Base-by-base conservation (phyloP, 2,797 vertebrate species). In the Neostethus bicornis region DNA sequence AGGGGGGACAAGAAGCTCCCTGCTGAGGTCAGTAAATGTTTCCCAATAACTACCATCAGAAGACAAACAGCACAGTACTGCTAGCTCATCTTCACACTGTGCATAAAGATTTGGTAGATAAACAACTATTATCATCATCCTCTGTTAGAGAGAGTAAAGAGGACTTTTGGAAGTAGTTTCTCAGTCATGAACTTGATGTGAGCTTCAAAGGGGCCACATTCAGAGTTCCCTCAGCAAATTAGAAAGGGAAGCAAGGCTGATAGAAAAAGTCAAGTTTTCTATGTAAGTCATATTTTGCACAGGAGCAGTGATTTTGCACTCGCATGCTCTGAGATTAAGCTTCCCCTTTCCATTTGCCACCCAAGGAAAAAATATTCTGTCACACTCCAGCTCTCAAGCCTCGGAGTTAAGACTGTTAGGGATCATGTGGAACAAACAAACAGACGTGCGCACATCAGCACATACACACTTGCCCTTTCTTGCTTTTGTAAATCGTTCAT, bases 21-120 rank as follows among this genome's bases (percentile, higher is more conserved):
- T 60, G 47, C 57, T 37, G 44, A 60, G 79, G 71, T 79, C 73
- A 55, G 69, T 81, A 84, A 86, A 63, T 85, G 77, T 69, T 70
- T 64, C 80, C 69, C 87, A 88, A 90, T 91, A 83, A 89, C 81
- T 70, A 79, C 65, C 65, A 54, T 56, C 59, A 85, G 81, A 79
- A 85, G 90, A 91, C 88, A 87, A 55, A 38, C 37, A 67, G 59
- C 67, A 79, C 73, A 59, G 47, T 64, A 70, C 70, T 58, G 51
- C 47, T 59, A 49, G 50, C 69, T 74, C 85, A 79, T 83, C 84
- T 79, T 60, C 61, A 67, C 51, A 70, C 2, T 83, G 69, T 73
- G 62, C 41, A 17, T 51, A 39, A 59, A 50, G 79, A 88, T 78
- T 35, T 59, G 46, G 23, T 41, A 71, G 85, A 87, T 89, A 84